phyloP scores from a whole-genome alignment of 2,888 invertebrate species.

The Ommatoiulus sabulosus region DNA sequence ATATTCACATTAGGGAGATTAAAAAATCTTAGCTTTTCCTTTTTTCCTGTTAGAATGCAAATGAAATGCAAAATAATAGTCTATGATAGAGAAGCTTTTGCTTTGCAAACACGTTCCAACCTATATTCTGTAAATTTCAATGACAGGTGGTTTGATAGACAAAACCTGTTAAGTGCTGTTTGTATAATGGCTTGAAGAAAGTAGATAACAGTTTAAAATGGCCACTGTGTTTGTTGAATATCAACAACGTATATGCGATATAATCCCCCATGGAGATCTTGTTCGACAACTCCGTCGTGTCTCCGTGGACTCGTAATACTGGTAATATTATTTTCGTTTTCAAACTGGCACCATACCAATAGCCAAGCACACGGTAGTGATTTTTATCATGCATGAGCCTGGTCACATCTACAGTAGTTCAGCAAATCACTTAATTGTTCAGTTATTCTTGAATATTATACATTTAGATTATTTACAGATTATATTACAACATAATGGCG shows the following conservation, averaged over 20 bases:
- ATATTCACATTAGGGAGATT: neutral
- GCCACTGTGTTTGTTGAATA: constrained; percentile 13
- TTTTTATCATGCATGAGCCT: neutral
- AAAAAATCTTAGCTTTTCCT: neutral
- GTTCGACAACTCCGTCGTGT: neutral
- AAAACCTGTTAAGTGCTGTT: constrained; percentile 24
- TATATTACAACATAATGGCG: no score
- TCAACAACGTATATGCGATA: neutral
- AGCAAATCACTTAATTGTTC: neutral
- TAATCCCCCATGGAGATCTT: neutral
- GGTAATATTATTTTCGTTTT: neutral
- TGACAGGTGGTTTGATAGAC: neutral
- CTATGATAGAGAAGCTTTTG: neutral
- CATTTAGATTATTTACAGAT: no score
- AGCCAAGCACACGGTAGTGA: neutral
- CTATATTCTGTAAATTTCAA: neutral
- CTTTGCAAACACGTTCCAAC: constrained; percentile 10
- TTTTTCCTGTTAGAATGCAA: neutral
- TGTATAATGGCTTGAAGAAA: neutral
- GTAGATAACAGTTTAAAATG: constrained; percentile 7
- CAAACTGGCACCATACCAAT: no score
- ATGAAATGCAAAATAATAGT: neutral
- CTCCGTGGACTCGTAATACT: neutral
- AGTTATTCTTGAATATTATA: neutral
- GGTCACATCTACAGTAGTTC: neutral